Conservation (phyloP, 2,888 invertebrate genomes). For the Apoderus coryli region DNA sequence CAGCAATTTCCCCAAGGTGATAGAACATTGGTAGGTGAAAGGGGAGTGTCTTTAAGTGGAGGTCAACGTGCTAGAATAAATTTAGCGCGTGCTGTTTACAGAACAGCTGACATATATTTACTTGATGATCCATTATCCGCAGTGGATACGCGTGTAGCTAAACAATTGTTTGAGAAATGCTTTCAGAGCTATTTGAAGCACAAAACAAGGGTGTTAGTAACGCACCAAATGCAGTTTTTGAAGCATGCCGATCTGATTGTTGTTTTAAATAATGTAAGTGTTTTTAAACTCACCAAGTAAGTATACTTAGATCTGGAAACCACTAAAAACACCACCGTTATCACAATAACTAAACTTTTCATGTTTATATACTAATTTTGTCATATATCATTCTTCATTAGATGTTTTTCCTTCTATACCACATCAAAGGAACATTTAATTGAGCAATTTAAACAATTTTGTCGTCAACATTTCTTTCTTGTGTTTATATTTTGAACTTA, state of each 20-base stretch:
- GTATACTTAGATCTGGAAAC: neutral
- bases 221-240: constrained; percentile 72
- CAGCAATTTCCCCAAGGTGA: constrained; percentile 58
- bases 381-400: too few relatives aligned
- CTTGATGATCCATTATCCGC: constrained; percentile 72
- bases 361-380: too few relatives aligned
- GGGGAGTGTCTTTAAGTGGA: constrained; percentile 63
- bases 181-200: constrained; percentile 40
- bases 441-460: too few relatives aligned
- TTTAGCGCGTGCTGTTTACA: constrained; percentile 62
- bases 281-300: neutral
- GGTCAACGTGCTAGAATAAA: constrained; percentile 71
- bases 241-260: constrained; percentile 50
- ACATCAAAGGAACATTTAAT: too few relatives aligned
- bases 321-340: too few relatives aligned
- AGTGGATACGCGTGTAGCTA: constrained; percentile 63
- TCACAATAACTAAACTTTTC: too few relatives aligned
- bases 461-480: too few relatives aligned
- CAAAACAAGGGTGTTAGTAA: constrained; percentile 63
- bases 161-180: constrained; percentile 61
- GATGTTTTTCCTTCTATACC: too few relatives aligned
- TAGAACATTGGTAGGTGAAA: constrained; percentile 61
- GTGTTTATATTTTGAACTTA: too few relatives aligned
- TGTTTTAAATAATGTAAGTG: constrained; percentile 44
- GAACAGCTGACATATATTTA: constrained; percentile 60